These are phyloP conservation scores for Ceraclea dissimilis DNA, from an alignment of 2,888 invertebrate species.

Conservation along the genomic window DNA sequence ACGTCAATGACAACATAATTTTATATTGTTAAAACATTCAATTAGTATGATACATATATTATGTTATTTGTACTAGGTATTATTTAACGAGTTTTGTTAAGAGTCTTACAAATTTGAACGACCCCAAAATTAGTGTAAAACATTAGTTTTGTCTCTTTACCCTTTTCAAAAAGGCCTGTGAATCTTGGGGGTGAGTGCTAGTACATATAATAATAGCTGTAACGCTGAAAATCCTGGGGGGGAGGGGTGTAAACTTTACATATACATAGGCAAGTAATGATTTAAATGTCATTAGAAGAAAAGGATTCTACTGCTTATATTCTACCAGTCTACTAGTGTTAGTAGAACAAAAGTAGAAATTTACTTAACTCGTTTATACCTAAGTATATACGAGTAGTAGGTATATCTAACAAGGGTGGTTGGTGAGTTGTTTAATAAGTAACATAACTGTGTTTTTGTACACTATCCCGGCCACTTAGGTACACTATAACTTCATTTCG, in stretches of 20 bases:
- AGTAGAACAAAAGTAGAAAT: too few species aligned
- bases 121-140: background rate
- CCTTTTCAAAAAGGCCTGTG: slow-evolving; percentile 24
- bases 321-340: slow-evolving; percentile 13
- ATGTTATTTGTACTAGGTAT: too few species aligned
- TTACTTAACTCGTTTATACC: too few species aligned
- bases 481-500: too few species aligned
- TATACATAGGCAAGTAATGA: slow-evolving; percentile 23
- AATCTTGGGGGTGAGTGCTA: slow-evolving; percentile 13
- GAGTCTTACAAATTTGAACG: background rate
- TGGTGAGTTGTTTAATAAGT: too few species aligned
- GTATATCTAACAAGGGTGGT: background rate
- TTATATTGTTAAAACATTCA: too few species aligned
- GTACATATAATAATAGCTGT: background rate
- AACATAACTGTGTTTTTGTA: too few species aligned
- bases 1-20: too few species aligned
- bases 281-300: slow-evolving; percentile 27
- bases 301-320: slow-evolving; percentile 11
- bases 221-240: background rate
- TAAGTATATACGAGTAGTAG: too few species aligned
- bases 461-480: too few species aligned
- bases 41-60: too few species aligned
- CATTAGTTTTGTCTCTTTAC: slow-evolving; percentile 16
- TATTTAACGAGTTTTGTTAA: too few species aligned
- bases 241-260: slow-evolving; percentile 20